Base-by-base conservation (phyloP, 92 coral and sea anemone species). In the Desmophyllum pertusum region DNA sequence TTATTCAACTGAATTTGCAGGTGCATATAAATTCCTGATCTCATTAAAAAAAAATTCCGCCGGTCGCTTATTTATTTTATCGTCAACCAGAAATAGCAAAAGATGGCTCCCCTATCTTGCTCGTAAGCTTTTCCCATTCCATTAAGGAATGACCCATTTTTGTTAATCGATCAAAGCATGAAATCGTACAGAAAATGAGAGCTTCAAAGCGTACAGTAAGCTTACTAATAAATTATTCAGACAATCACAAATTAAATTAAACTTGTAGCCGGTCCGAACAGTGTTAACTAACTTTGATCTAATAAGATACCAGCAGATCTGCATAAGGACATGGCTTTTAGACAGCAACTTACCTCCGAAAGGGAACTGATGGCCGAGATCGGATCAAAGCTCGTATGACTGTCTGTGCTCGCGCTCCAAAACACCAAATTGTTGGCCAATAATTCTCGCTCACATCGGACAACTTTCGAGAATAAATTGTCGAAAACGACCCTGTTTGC, bases 351-450 rank as follows among this genome's bases (percentile, higher is more conserved):
- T 89, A 91, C 97, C 97, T 93, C 81, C 97, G 73, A 72, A 91
- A 89, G 17, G 95, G 95, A 75, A 93, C 89, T 19, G 88, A 88
- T 29, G 97, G 97, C 67, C 91, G 88, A 37, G 95, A 87, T 77
- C 97, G 83, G 61, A 93, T 51, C 73, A 93, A 25, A 43, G 97
- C 97, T 59, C 97, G 78, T 40, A 93, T 52, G 25, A 93, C 91
- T 0, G 97, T 93, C 81, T 93, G 97, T 29, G 94, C 94, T 23
- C 87, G 91, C 23, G 97, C 88, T 27, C 90, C 90, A 51, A 93
- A 93, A 84, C 97, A 93, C 97, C 97, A 93, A 27, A 93, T 77
- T 1, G 97, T 93, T 0, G 97, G 97, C 70, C 95, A 90, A 73
- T 93, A 93, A 36, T 85, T 59, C 15, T 93, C 93, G 29, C 78